Evolutionary conservation across 2,113 vertebrate species (phyloP).

Genomic region (Engraulis encrasicolus): DNA sequence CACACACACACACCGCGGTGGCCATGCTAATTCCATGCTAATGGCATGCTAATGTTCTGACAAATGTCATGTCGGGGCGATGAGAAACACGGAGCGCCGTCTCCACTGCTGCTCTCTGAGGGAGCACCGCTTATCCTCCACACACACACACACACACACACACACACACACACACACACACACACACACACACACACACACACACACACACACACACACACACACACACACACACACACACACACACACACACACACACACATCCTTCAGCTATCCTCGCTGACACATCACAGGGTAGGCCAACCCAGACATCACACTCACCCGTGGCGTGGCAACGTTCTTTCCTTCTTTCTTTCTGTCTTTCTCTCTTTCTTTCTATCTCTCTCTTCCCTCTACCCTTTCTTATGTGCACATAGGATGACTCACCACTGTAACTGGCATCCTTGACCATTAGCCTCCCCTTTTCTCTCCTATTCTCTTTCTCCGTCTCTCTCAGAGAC

Average conservation of each 20-base stretch:
- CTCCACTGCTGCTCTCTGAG: background rate
- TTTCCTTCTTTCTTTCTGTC: background rate
- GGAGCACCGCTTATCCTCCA: background rate
- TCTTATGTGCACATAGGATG: no score
- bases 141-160: no score
- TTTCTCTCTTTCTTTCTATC: background rate
- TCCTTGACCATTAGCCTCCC: no score
- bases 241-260: no score
- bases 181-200: no score
- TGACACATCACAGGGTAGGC: no score
- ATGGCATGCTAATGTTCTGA: conserved; percentile 4
- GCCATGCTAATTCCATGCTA: background rate
- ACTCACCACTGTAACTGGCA: no score
- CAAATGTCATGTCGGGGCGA: background rate
- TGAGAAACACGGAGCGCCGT: background rate
- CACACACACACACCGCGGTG: no score
- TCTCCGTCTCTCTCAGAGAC: background rate
- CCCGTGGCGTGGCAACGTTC: background rate
- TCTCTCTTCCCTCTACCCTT: background rate
- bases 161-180: no score
- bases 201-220: no score
- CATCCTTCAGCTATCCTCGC: no score
- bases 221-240: no score
- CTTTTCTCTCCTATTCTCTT: conserved; percentile 5
- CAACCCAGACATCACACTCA: background rate